These are phyloP conservation scores for Microchirus variegatus DNA, from an alignment of 2,797 vertebrate species.

Conservation along the genomic window DNA sequence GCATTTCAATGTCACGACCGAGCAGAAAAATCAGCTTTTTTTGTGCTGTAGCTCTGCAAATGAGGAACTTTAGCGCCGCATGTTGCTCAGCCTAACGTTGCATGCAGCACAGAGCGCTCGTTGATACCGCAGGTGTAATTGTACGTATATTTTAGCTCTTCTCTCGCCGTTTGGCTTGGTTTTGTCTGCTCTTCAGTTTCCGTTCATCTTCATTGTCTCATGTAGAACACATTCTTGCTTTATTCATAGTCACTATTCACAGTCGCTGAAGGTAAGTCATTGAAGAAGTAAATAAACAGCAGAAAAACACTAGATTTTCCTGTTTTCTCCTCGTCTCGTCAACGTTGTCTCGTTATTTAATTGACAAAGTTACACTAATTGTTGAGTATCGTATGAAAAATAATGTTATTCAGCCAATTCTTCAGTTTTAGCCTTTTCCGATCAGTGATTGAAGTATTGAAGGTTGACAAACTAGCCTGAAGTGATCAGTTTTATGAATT, in stretches of 20 bases:
- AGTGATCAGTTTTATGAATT: not conserved
- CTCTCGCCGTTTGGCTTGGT: conserved; percentile 9
- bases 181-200: conserved; percentile 12
- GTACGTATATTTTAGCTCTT: not conserved
- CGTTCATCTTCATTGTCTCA: conserved; percentile 5
- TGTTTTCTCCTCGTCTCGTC: not conserved
- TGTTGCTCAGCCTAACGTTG: conserved; percentile 24
- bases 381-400: too few species aligned
- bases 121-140: conserved; percentile 1
- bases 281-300: not conserved
- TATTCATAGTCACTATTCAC: not conserved
- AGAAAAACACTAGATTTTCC: not conserved
- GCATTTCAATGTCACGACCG: conserved; percentile 3
- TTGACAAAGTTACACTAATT: not conserved
- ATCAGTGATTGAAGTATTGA: too few species aligned
- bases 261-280: conserved; percentile 37
- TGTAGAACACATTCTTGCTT: conserved; percentile 5
- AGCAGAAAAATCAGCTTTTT: conserved; percentile 4
- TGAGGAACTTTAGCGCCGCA: conserved; percentile 27
- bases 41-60: not conserved
- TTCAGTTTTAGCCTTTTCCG: too few species aligned
- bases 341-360: not conserved
- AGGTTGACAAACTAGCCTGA: too few species aligned
- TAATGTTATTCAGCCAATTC: too few species aligned
- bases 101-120: conserved; percentile 28